Base-by-base conservation (phyloP, 2,113 vertebrate species). In the Oryzias woworae region DNA sequence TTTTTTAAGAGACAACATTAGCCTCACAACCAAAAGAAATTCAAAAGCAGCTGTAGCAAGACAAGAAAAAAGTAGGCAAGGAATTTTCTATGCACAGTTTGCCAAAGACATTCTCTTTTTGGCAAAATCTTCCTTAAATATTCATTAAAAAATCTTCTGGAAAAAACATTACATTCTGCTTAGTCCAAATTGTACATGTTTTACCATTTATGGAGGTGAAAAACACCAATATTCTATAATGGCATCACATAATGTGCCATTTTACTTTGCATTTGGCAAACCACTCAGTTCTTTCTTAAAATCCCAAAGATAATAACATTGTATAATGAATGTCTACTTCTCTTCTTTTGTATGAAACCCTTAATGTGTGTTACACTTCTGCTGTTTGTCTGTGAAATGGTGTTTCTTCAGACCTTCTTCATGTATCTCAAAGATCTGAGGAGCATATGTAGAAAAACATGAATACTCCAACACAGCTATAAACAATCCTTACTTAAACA, bases 361-460 rank as follows among this genome's bases (percentile, higher is more conserved):
- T 24, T 20, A 20, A 56, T 61, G 43, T 51, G 3, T 23, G 49
- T 58, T 46, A 58, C 46, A 63, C 26, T 66, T 22, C 48, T 57
- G 49, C 55, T 16, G 14, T 77, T 73, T 74, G 61, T 58, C 66
- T 42, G 0, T 60, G 20, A 20, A 20, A 20, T 20, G 80, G 54
- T 47, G 78, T 71, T 71, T 74, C 69, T 69, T 83, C 71, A 76
- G 66, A 69, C 63, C 67, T 69, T 80, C 82, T 83, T 90, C 88
- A 91, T 50, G 89, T 79, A 90, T 89, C 90, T 92, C 87, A 87
- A 88, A 90, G 50, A 79, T 78, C 78, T 80, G 77, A 42, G 77
- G 66, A 53, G 79, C 63, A 87, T 67, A 77, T 70, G 78, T 85
- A 58, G 69, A 62, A 42, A 80, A 67, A 71, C 31, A 63, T 83